Conservation (phyloP, 2,113 vertebrate species). For the Noturus placidus region DNA sequence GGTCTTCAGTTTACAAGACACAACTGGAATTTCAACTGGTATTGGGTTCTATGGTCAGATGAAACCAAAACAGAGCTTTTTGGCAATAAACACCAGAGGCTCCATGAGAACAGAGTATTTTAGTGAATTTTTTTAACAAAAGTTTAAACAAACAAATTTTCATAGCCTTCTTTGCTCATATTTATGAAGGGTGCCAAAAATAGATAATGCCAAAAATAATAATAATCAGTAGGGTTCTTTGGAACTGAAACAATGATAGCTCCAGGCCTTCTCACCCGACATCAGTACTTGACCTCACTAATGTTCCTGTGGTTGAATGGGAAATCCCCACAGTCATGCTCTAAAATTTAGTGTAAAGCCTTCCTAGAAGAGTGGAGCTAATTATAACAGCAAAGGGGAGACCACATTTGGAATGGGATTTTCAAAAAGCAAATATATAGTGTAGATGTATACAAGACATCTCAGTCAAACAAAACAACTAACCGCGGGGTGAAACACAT, state of each 20-base stretch:
- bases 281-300: not conserved
- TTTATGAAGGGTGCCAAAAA: no score
- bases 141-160: no score
- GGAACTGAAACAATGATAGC: not conserved
- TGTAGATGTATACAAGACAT: not conserved
- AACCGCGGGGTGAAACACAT: conserved; percentile 98
- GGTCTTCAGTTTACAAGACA: no score
- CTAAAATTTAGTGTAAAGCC: not conserved
- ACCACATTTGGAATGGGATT: not conserved
- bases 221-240: not conserved
- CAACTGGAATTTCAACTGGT: no score
- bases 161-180: no score
- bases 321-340: not conserved
- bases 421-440: not conserved
- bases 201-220: not conserved
- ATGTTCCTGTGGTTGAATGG: not conserved
- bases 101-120: no score
- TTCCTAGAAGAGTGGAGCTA: not conserved
- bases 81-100: no score
- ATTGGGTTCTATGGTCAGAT: no score
- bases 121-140: no score
- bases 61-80: no score
- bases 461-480: conserved; percentile 58
- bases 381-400: not conserved
- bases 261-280: not conserved